These are phyloP conservation scores for Ichneumon xanthorius DNA, from an alignment of 2,888 invertebrate species.

Conservation along the genomic window DNA sequence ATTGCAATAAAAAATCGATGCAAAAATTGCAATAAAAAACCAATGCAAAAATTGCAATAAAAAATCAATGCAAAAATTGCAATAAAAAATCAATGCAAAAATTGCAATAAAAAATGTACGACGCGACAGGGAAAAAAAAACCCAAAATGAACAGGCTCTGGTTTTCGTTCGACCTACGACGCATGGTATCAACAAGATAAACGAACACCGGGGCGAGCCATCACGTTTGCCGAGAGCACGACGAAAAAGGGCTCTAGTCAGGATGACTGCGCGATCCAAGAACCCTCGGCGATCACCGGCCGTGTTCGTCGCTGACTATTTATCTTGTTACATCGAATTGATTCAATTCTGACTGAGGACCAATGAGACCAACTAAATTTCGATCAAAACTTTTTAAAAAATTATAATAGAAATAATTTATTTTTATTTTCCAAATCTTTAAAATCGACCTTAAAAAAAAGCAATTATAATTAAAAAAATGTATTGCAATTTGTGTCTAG, in stretches of 20 bases:
- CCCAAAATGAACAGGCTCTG: neutral
- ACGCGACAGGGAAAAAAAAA: neutral
- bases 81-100: too few species aligned
- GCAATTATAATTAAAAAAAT: too few species aligned
- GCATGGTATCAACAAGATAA: neutral
- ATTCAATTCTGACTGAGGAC: constrained; percentile 45
- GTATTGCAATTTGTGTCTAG: too few species aligned
- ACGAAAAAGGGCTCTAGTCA: constrained; percentile 73
- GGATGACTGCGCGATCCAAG: constrained; percentile 76
- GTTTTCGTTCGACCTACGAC: neutral
- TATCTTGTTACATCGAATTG: constrained; percentile 81
- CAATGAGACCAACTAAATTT: neutral
- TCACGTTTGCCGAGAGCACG: constrained; percentile 59
- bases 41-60: too few species aligned
- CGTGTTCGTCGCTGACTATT: constrained; percentile 79
- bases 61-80: too few species aligned
- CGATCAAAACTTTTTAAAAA: neutral
- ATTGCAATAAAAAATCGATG: too few species aligned
- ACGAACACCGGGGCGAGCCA: constrained; percentile 22
- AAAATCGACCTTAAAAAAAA: too few species aligned
- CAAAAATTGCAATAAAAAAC: too few species aligned
- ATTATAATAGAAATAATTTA: too few species aligned
- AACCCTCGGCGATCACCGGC: constrained; percentile 75
- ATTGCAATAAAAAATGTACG: too few species aligned
- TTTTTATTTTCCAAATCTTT: too few species aligned